Conservation (phyloP, 1,140 invertebrate genomes). For the Ruditapes philippinarum region DNA sequence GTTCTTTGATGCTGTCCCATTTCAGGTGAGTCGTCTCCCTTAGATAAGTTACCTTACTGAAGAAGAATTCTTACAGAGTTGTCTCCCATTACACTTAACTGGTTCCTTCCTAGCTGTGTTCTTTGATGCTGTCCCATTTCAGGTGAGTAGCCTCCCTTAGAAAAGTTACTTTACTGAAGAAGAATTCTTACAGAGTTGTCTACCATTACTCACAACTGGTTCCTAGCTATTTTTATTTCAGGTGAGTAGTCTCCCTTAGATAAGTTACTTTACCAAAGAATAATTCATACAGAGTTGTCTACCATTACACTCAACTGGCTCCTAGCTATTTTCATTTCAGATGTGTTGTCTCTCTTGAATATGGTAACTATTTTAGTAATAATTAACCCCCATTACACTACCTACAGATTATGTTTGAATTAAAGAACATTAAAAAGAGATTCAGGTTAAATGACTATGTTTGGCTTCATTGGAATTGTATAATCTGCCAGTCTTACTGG, state of each 20-base stretch:
- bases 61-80: constrained; percentile 86
- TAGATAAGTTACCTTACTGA: background rate
- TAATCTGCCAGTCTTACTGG: no score
- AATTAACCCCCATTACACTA: no score
- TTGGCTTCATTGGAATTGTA: no score
- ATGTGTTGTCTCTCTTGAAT: constrained; percentile 77
- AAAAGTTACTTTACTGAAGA: background rate
- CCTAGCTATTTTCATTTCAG: constrained; percentile 88
- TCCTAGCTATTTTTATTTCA: constrained; percentile 86
- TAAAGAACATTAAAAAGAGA: no score
- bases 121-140: constrained; percentile 87
- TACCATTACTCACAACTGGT: constrained; percentile 88
- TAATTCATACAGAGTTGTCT: constrained; percentile 88
- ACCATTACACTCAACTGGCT: constrained; percentile 89
- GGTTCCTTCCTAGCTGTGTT: constrained; percentile 88
- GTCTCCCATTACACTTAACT: constrained; percentile 88
- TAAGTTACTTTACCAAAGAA: constrained; percentile 86
- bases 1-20: constrained; percentile 88
- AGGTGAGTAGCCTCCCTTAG: background rate
- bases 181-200: constrained; percentile 87
- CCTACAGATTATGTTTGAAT: no score
- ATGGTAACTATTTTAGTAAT: no score
- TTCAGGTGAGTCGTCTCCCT: constrained; percentile 84
- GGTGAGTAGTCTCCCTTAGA: background rate
- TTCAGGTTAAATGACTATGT: no score